Evolutionary conservation across 1,140 invertebrate species (phyloP).

Genomic region (Euura lappo): DNA sequence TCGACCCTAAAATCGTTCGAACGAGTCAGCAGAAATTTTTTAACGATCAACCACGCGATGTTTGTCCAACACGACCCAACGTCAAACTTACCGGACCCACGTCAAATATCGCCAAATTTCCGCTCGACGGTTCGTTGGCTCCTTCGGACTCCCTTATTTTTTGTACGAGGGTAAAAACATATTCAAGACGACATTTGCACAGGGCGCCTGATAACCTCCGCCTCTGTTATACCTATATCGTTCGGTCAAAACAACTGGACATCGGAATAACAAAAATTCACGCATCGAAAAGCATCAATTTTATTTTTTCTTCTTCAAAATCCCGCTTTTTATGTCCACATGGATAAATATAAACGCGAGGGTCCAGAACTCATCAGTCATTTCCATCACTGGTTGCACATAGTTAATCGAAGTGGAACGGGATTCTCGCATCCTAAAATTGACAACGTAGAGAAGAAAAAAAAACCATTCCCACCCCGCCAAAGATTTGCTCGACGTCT

Average conservation of each 20-base stretch:
- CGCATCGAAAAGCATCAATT: background rate
- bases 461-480: too few relatives aligned
- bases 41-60: background rate
- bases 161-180: too few relatives aligned
- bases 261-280: background rate
- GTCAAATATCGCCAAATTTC: background rate
- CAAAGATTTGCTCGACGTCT: background rate
- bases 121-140: background rate
- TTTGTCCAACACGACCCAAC: background rate
- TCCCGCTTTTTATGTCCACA: background rate
- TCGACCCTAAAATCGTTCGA: background rate
- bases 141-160: background rate
- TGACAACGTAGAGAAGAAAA: background rate
- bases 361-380: background rate
- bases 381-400: background rate
- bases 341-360: background rate
- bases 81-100: background rate
- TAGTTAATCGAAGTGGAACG: background rate
- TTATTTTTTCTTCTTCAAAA: background rate
- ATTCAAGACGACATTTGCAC: background rate
- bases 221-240: too few relatives aligned
- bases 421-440: background rate
- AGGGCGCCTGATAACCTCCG: background rate
- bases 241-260: conserved; percentile 1
- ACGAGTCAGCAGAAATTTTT: background rate